Conservation (phyloP, 2,888 invertebrate genomes). For the Boloria euphrosyne region DNA sequence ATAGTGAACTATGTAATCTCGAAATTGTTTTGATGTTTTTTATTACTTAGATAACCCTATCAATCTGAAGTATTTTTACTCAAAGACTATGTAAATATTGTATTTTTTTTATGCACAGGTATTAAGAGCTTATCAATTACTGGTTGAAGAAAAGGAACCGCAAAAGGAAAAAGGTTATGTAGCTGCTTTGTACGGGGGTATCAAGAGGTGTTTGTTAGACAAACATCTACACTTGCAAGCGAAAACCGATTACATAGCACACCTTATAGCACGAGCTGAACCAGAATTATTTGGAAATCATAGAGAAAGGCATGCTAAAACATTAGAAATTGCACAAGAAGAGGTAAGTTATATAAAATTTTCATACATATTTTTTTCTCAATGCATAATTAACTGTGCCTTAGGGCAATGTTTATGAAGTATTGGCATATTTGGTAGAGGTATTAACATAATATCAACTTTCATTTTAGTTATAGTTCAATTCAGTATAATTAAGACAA, state of each 20-base stretch:
- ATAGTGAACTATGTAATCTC: conserved; percentile 1
- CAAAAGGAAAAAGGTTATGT: conserved; percentile 95
- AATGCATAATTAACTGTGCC: background rate
- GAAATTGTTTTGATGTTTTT: conserved; percentile 12
- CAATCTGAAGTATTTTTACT: conserved; percentile 6
- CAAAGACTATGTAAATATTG: background rate
- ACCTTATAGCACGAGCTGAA: conserved; percentile 93
- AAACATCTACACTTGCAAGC: conserved; percentile 94
- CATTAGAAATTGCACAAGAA: conserved; percentile 97
- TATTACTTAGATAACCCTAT: conserved; percentile 38
- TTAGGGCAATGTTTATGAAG: no score
- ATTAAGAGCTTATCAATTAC: conserved; percentile 90
- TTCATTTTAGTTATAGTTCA: no score
- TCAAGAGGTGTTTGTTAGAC: conserved; percentile 92
- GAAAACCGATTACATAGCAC: conserved; percentile 93
- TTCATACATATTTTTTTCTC: no score
- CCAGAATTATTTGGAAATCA: conserved; percentile 94
- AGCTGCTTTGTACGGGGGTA: conserved; percentile 91
- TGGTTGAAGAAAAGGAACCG: conserved; percentile 92
- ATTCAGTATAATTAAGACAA: no score
- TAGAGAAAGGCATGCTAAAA: conserved; percentile 96
- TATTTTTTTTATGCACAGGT: conserved; percentile 63
- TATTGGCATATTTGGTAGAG: background rate
- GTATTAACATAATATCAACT: no score
- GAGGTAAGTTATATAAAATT: conserved; percentile 78